phyloP scores from a whole-genome alignment of 2,888 invertebrate species.

The Tetragonula carbonaria region DNA sequence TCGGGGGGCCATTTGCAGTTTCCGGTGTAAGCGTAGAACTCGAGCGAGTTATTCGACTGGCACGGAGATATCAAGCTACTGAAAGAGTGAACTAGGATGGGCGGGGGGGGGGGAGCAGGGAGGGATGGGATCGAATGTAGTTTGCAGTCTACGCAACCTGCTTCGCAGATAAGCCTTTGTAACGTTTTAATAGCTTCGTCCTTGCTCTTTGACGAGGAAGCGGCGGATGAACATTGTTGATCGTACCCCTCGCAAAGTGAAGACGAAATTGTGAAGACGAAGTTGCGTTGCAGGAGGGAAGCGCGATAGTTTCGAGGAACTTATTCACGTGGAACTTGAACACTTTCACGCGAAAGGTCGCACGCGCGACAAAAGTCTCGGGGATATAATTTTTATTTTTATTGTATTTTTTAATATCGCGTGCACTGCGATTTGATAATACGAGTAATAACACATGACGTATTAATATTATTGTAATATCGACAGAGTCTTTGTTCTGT shows the following conservation, averaged over 20 bases:
- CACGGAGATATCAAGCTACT: conserved; percentile 48
- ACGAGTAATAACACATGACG: too few relatives aligned
- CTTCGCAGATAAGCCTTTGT: conserved; percentile 48
- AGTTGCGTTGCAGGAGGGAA: neutral
- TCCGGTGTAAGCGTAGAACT: conserved; percentile 37
- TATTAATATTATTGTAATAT: too few relatives aligned
- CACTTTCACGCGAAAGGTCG: too few relatives aligned
- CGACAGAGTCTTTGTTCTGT: too few relatives aligned
- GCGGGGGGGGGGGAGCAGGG: too few relatives aligned
- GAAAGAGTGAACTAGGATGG: neutral
- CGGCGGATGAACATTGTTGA: conserved; percentile 8
- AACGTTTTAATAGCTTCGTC: conserved; percentile 41
- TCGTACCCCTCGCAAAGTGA: neutral
- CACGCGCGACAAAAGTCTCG: too few relatives aligned
- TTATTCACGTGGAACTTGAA: too few relatives aligned
- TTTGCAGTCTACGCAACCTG: conserved; percentile 33
- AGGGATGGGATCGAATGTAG: conserved; percentile 35
- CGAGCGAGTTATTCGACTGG: conserved; percentile 48
- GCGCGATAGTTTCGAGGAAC: neutral
- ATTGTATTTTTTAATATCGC: too few relatives aligned
- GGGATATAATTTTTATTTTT: too few relatives aligned
- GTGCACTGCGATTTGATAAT: too few relatives aligned
- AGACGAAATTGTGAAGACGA: neutral
- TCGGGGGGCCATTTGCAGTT: conserved; percentile 51
- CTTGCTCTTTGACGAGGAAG: conserved; percentile 16